Base-by-base conservation (phyloP, 2,888 invertebrate genomes). In the Hipparchia semele region DNA sequence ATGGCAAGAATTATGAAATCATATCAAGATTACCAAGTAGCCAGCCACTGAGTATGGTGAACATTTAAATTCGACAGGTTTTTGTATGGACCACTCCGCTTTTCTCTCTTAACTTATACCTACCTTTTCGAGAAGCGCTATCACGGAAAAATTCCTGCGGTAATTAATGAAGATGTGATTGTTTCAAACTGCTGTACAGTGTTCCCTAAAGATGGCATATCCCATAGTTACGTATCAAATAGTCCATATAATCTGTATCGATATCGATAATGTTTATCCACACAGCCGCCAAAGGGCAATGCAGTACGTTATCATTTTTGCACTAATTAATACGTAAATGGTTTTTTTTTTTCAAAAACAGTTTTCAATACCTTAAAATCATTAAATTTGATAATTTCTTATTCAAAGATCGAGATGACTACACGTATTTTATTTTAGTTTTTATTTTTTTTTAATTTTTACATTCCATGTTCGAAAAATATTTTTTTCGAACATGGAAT, bases 101-200 rank as follows among this genome's bases (percentile, higher is more conserved):
- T 75, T 73, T 70, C 78, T 76, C 75, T 76, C 73, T 73, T 76
- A 74, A 72, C 76, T 79, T 79, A 77, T 75, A 12, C 59, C 75
- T 73, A 65, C 78, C 79, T 74, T 78, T 77, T 76, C 64, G 72
- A 79, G 78, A 75, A 75, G 73, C 72, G 75, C 68, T 75, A 79
- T 79, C 84, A 85, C 81, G 85, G 82, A 84, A 89, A 88, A 88
- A 91, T 88, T 87, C 88, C 83, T 83, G 78, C 75, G 76, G 89
- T 90, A 93, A 93, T 93, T 91, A 92, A 93, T 93, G 90, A 91
- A 91, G 90, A 91, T 91, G 90, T 90, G 90, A 90, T 89, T 89
- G 88, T 90, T 86, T 86, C 82, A 83, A 83, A 85, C 84, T 86
- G 85, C 83, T 85, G 83, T 85, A 82, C 87, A 87, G 89, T 88